Percentiles rank a stretch among this genome's conserved stretches.
phyloP scores from a whole-genome alignment of 2,888 invertebrate genomes.

The Rotaria socialis region DNA sequence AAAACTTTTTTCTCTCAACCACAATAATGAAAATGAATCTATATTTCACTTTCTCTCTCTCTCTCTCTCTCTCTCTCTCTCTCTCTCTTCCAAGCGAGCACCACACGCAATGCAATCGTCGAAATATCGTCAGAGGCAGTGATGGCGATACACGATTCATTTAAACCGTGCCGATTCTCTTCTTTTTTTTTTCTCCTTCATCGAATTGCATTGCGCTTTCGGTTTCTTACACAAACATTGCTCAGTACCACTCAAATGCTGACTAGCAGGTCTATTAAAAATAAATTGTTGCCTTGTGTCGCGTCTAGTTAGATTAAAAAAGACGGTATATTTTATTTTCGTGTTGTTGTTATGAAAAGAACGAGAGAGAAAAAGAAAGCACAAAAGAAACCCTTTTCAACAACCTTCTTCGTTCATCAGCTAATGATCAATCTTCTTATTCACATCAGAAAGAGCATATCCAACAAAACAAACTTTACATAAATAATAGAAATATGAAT shows the following conservation, averaged over 20 bases:
- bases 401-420: background rate
- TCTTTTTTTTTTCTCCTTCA: conserved; percentile 15
- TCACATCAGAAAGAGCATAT: background rate
- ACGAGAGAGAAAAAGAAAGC: background rate
- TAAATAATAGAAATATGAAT: too few relatives aligned
- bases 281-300: background rate
- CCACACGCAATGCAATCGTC: background rate
- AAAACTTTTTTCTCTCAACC: conserved; percentile 19
- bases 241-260: background rate
- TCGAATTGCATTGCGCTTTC: background rate
- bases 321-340: background rate
- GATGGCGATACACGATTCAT: conserved; percentile 7
- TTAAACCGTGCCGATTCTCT: conserved; percentile 13
- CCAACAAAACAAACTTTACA: background rate
- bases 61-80: background rate
- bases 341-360: background rate
- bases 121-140: background rate
- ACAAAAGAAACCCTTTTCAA: background rate
- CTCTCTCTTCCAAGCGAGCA: background rate
- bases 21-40: conserved; percentile 17
- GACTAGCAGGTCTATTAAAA: background rate
- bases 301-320: background rate
- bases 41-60: background rate
- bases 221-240: conserved; percentile 1
- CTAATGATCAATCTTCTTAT: background rate